Conservation (phyloP, 2,797 vertebrate species). For the Scomberomorus guttatus region DNA sequence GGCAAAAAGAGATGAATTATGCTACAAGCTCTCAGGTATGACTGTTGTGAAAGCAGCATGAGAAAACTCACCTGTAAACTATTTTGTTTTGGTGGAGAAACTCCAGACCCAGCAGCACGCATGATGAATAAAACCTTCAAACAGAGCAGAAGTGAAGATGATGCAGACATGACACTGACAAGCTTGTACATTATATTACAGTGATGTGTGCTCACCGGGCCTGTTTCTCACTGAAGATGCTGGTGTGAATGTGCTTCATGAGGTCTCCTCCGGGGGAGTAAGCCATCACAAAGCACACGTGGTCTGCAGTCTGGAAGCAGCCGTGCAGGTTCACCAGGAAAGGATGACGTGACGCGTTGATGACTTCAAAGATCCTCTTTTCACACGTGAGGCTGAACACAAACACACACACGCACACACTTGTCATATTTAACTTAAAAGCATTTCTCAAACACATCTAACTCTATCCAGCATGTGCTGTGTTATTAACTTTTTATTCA, state of each 20-base stretch:
- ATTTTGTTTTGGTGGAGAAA: constrained; percentile 95
- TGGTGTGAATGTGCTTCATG: constrained; percentile 95
- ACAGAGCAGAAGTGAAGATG: background rate
- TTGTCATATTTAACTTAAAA: background rate
- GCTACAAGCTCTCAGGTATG: background rate
- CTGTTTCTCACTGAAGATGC: constrained; percentile 90
- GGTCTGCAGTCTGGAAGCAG: constrained; percentile 94
- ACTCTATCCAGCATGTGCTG: background rate
- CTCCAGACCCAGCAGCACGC: constrained; percentile 94
- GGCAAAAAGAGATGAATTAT: background rate
- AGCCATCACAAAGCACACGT: constrained; percentile 95
- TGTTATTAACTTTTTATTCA: background rate
- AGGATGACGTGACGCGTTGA: constrained; percentile 89
- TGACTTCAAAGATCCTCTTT: constrained; percentile 94
- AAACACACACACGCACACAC: background rate
- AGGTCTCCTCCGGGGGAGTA: constrained; percentile 96
- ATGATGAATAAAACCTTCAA: constrained; percentile 93
- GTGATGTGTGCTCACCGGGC: constrained; percentile 80
- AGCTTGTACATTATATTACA: background rate
- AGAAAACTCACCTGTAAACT: constrained; percentile 90
- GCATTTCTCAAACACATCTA: too few species aligned
- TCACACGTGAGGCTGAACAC: constrained; percentile 91
- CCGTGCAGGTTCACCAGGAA: constrained; percentile 96
- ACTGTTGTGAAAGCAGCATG: background rate
- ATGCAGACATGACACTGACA: background rate